A percentile compares a stretch with the other conserved stretches of the same genome.
Evolutionary conservation across 92 coral and sea anemone genomes (phyloP).

Genomic region (Paragorgia papillata): DNA sequence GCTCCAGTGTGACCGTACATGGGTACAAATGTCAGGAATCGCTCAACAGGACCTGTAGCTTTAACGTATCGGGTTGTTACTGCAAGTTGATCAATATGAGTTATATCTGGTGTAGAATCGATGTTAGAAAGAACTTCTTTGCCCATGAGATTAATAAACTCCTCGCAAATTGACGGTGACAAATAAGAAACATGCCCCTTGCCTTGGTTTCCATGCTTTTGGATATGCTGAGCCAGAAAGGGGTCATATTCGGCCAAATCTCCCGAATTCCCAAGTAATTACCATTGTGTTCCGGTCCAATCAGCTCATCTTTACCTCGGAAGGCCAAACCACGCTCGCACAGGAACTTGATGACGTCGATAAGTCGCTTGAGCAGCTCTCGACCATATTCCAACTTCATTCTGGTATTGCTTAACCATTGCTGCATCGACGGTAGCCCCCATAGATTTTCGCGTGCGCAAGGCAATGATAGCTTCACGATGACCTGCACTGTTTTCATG

Average conservation of each 20-base stretch:
- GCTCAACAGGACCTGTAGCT: constrained; percentile 20
- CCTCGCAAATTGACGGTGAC: constrained; percentile 31
- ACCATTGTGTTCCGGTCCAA: constrained; percentile 32
- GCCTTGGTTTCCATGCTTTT: constrained; percentile 37
- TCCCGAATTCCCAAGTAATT: constrained; percentile 34
- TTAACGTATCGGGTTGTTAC: constrained; percentile 6
- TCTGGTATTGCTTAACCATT: constrained; percentile 33
- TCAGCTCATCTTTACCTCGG: constrained; percentile 35
- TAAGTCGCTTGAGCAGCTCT: constrained; percentile 34
- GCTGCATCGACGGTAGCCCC: constrained; percentile 32
- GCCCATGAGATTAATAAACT: constrained; percentile 32
- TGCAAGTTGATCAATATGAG: constrained; percentile 26
- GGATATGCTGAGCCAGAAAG: constrained; percentile 42
- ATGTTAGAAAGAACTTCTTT: constrained; percentile 33
- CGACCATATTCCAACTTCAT: constrained; percentile 28
- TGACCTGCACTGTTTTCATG: constrained; percentile 32
- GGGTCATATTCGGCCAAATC: constrained; percentile 29
- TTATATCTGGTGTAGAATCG: constrained; percentile 35
- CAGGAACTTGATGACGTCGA: constrained; percentile 17
- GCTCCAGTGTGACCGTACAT: constrained; percentile 20
- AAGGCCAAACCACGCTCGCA: constrained; percentile 36
- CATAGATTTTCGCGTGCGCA: constrained; percentile 15
- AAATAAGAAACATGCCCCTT: constrained; percentile 28
- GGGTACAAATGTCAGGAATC: constrained; percentile 12
- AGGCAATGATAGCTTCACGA: constrained; percentile 22